Evolutionary conservation across 1,140 invertebrate genomes (phyloP).

Genomic region (Cecropterus lyciades): DNA sequence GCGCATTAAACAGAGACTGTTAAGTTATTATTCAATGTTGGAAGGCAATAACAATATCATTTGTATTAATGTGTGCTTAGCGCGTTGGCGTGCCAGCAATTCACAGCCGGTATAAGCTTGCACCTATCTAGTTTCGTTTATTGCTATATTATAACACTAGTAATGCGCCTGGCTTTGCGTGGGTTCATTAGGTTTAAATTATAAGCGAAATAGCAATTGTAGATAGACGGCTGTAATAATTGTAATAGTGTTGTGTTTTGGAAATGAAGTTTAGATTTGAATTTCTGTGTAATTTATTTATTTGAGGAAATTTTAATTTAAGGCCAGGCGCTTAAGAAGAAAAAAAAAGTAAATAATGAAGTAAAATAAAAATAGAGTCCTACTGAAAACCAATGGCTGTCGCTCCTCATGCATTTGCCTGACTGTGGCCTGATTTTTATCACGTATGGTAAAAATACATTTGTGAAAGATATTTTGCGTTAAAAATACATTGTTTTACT

Average conservation of each 20-base stretch:
- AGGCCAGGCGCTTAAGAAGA: too few species aligned
- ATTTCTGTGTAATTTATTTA: too few species aligned
- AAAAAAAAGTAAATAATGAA: too few species aligned
- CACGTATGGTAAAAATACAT: too few species aligned
- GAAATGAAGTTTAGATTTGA: too few species aligned
- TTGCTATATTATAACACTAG: constrained; percentile 26
- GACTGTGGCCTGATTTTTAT: too few species aligned
- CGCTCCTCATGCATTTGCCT: too few species aligned
- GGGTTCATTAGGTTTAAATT: constrained; percentile 10
- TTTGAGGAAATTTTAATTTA: too few species aligned
- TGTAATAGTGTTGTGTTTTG: not conserved
- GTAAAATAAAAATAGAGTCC: too few species aligned
- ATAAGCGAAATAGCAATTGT: not conserved
- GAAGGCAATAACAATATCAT: constrained; percentile 27
- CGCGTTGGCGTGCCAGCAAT: constrained; percentile 32
- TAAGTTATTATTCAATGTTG: constrained; percentile 27
- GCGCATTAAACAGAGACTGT: constrained; percentile 8
- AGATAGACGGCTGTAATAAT: not conserved
- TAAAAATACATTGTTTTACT: too few species aligned
- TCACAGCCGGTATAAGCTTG: constrained; percentile 8
- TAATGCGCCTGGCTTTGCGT: constrained; percentile 10
- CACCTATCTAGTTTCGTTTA: constrained; percentile 24
- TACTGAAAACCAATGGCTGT: too few species aligned
- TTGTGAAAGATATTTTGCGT: too few species aligned
- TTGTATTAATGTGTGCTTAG: constrained; percentile 28